These are phyloP conservation scores for Coelinius sp. DNA, from an alignment of 2,888 invertebrate species.

Conservation along the genomic window DNA sequence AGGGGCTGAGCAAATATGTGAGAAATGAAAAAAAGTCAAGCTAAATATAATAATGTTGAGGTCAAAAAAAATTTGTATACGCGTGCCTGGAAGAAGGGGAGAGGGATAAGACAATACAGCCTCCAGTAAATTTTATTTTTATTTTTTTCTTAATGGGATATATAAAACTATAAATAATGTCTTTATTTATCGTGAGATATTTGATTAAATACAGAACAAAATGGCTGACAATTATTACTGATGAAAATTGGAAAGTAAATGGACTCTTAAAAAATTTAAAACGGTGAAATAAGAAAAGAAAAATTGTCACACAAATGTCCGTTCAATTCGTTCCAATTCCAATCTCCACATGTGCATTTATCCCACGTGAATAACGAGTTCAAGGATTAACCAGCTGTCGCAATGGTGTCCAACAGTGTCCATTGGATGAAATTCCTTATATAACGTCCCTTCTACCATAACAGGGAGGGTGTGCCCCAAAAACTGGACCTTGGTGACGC, in stretches of 20 bases:
- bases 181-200: too few relatives aligned
- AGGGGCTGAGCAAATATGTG: constrained; percentile 23
- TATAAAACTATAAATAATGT: too few relatives aligned
- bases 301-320: not conserved
- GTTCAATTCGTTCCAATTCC: not conserved
- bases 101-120: constrained; percentile 34
- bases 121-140: constrained; percentile 30
- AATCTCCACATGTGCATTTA: not conserved
- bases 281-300: not conserved
- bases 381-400: constrained; percentile 17
- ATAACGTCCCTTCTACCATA: not conserved
- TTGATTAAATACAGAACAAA: not conserved
- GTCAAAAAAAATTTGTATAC: not conserved
- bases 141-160: too few relatives aligned
- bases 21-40: constrained; percentile 12
- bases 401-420: constrained; percentile 4
- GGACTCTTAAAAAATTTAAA: too few relatives aligned
- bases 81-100: not conserved
- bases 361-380: not conserved
- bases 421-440: not conserved
- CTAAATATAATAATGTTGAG: constrained; percentile 7
- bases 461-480: constrained; percentile 17
- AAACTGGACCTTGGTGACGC: constrained; percentile 16
- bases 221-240: too few relatives aligned
- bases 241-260: too few relatives aligned